Percentiles rank a stretch among this genome's conserved stretches.
These are phyloP conservation scores for Dichetophora obliterata DNA, from an alignment of 2,888 invertebrate species.

Conservation along the genomic window DNA sequence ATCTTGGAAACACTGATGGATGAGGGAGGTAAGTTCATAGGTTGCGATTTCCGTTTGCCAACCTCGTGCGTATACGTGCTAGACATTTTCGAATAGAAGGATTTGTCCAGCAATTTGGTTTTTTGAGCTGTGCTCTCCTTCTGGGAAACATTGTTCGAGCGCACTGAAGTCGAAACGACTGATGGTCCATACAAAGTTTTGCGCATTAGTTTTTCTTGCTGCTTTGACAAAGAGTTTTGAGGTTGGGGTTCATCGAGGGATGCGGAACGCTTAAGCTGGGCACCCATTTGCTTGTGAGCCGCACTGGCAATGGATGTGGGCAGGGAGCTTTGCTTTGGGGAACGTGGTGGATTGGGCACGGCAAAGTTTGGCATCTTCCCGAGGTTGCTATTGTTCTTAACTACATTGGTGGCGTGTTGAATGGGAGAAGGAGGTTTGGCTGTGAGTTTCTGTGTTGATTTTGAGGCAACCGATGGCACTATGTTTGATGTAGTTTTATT, in stretches of 20 bases:
- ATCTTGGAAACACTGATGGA: slow-evolving; percentile 57
- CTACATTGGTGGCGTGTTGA: slow-evolving; percentile 12
- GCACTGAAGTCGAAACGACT: not conserved
- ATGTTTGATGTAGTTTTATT: not conserved
- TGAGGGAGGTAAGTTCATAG: slow-evolving; percentile 53
- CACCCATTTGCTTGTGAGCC: slow-evolving; percentile 60
- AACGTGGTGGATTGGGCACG: slow-evolving; percentile 61
- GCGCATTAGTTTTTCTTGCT: slow-evolving; percentile 57
- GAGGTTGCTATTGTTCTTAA: slow-evolving; percentile 35
- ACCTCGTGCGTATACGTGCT: slow-evolving; percentile 56
- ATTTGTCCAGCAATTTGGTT: slow-evolving; percentile 47
- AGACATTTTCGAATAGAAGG: slow-evolving; percentile 56
- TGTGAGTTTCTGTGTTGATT: slow-evolving; percentile 36
- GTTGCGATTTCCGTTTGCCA: slow-evolving; percentile 46
- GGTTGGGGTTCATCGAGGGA: slow-evolving; percentile 62
- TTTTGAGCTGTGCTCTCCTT: slow-evolving; percentile 47
- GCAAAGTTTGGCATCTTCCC: slow-evolving; percentile 55
- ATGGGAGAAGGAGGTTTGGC: slow-evolving; percentile 45
- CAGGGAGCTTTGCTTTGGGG: slow-evolving; percentile 56
- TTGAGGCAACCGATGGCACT: not conserved
- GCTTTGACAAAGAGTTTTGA: slow-evolving; percentile 49
- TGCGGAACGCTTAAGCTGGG: slow-evolving; percentile 60
- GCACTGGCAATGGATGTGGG: slow-evolving; percentile 67
- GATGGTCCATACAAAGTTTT: slow-evolving; percentile 50
- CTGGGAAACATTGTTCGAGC: slow-evolving; percentile 35